These are phyloP conservation scores for Leptonema lineaticorne DNA, from an alignment of 1,140 invertebrate species.

Conservation along the genomic window DNA sequence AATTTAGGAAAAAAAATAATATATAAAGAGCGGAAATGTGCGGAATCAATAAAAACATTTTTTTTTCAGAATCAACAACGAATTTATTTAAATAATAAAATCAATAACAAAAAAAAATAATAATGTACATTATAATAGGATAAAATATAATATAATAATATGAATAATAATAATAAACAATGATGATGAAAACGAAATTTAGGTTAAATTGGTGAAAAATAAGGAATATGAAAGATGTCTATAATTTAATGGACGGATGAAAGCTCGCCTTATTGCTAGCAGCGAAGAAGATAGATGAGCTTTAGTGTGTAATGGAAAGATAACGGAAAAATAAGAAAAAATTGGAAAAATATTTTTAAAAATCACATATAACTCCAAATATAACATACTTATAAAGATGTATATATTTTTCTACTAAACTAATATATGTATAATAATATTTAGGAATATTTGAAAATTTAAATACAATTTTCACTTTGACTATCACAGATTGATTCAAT, in stretches of 20 bases:
- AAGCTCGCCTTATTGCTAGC: conserved; percentile 8
- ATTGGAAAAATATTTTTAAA: background rate
- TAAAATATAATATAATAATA: background rate
- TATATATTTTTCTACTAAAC: too few relatives aligned
- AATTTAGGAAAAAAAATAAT: too few relatives aligned
- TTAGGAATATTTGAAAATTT: too few relatives aligned
- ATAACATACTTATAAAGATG: background rate
- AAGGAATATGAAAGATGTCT: background rate
- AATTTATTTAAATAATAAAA: too few relatives aligned
- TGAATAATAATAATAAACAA: background rate
- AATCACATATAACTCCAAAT: background rate
- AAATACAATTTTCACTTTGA: too few relatives aligned
- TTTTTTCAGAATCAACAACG: background rate
- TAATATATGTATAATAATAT: too few relatives aligned
- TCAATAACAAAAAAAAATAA: too few relatives aligned
- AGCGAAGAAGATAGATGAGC: conserved; percentile 16
- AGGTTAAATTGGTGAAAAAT: background rate
- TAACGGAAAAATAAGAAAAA: background rate
- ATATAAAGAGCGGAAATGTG: background rate
- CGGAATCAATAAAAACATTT: too few relatives aligned
- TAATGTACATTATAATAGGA: background rate
- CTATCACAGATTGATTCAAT: too few relatives aligned
- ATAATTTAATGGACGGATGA: conserved; percentile 11
- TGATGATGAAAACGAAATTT: background rate
- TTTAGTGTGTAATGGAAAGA: background rate